Conservation (phyloP, 2,888 invertebrate species). For the Imbricaverruca yamaguchii region DNA sequence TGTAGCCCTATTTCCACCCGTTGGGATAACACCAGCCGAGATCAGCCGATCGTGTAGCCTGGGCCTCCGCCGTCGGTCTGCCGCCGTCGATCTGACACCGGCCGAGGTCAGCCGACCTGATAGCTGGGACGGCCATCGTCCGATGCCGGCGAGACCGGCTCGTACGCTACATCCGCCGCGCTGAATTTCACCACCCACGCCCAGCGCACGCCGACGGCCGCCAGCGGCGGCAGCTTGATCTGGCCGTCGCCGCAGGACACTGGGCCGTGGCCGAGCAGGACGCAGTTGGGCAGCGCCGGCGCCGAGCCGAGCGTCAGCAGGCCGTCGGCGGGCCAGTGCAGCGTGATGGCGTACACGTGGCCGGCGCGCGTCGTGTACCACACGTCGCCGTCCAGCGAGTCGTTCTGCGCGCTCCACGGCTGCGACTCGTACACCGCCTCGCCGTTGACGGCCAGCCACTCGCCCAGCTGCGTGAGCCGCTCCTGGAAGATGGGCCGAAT, state of each 20-base stretch:
- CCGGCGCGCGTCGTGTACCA: conserved; percentile 30
- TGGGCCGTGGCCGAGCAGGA: conserved; percentile 27
- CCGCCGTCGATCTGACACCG: too few species aligned
- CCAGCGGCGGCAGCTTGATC: conserved; percentile 26
- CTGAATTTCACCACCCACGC: conserved; percentile 23
- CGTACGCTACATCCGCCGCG: not conserved
- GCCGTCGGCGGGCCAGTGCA: conserved; percentile 30
- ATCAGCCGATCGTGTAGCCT: too few species aligned
- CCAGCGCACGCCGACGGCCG: conserved; percentile 26
- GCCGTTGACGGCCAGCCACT: conserved; percentile 71
- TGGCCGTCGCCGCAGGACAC: conserved; percentile 10
- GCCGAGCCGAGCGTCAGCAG: conserved; percentile 27
- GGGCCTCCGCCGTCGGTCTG: too few species aligned
- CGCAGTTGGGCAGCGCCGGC: conserved; percentile 24
- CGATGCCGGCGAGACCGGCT: too few species aligned
- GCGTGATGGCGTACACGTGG: conserved; percentile 31
- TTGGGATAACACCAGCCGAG: too few species aligned
- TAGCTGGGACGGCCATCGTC: too few species aligned
- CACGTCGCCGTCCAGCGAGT: conserved; percentile 52
- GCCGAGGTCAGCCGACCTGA: too few species aligned
- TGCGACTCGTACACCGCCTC: conserved; percentile 50
- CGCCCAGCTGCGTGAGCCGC: conserved; percentile 63
- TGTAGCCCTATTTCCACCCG: too few species aligned
- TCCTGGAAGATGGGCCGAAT: conserved; percentile 81
- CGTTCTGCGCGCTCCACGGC: conserved; percentile 58